Evolutionary conservation across 1,140 invertebrate species (phyloP).

Genomic region (Planococcus citri): DNA sequence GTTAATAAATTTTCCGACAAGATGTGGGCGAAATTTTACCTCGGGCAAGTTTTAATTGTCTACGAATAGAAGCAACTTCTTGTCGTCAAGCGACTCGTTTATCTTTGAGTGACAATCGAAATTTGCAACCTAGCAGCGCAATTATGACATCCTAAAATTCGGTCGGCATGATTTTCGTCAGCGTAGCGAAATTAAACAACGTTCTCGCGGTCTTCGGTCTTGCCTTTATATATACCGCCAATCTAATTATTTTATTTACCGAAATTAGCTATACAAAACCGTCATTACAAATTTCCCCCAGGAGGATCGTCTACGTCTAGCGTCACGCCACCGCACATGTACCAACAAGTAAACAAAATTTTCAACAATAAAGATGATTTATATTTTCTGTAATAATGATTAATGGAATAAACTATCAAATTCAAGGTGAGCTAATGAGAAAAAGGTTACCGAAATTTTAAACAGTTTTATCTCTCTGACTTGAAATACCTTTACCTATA

Average conservation of each 20-base stretch:
- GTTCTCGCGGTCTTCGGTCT: not conserved
- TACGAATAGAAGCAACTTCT: not conserved
- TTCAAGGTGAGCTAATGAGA: too few species aligned
- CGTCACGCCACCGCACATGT: not conserved
- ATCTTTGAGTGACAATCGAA: constrained; percentile 2
- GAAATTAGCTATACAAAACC: not conserved
- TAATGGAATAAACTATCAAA: too few species aligned
- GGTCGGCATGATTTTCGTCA: not conserved
- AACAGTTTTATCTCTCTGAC: too few species aligned
- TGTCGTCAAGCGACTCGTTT: not conserved
- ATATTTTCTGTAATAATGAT: too few species aligned
- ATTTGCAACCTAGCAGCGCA: not conserved
- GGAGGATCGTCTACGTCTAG: not conserved
- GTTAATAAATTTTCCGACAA: not conserved
- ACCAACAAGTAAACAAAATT: too few species aligned
- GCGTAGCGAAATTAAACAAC: not conserved
- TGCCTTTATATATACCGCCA: not conserved
- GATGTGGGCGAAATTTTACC: not conserved
- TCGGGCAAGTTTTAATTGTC: not conserved
- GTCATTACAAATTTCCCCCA: not conserved
- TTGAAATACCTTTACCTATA: too few species aligned
- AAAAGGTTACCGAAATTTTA: too few species aligned
- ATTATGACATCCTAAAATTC: constrained; percentile 2
- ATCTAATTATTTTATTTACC: constrained; percentile 4
- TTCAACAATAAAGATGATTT: too few species aligned